Evolutionary conservation across 1,140 invertebrate genomes (phyloP), one percentile per base, ranked within the genome.

Genomic region (Pinna nobilis): DNA sequence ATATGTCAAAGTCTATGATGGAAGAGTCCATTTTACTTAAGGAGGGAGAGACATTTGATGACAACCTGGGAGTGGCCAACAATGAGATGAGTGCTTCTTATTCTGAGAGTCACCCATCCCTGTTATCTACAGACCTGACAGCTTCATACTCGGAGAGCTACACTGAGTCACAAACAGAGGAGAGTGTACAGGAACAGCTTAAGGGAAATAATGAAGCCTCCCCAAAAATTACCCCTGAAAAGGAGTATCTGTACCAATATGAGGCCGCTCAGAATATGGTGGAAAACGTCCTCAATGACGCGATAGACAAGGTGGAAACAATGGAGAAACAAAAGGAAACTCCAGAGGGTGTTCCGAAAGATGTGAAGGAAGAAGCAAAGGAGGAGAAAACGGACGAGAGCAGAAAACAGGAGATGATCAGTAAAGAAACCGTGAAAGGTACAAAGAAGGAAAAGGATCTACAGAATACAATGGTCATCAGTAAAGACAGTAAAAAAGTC

Each of bases 401-500:
- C 23, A 71, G 33, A 64, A 71, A 55, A 37, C 44, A 53, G 30
- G 30, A 30, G 33, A 63, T n/a, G 32, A 33, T 64, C 28, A 53
- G 25, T 18, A 63, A 55, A n/a, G 60, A 53, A 37, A 13, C 25
- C n/a, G 60, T 32, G 32, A 49, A 71, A 28, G 35, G 18, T 25
- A 39, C 60, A 23, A 71, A 63, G 32, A 51, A 30, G 4, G 25
- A 60, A 44, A 71, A 71, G 35, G 32, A 60, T 15, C 47, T 63
- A 23, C 41, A n/a, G 18, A 53, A 53, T n/a, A 51, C 49, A 18
- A 53, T 49, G 15, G 69, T 63, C 32, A 7, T 70, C 7, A 71
- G 41, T 20, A 71, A 64, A 37, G 69, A 71, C 41, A 51, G 25
- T 20, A 71, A 64, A 47, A 71, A 71, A 33, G 33, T 33, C 20